Base-by-base conservation (phyloP, 2,113 vertebrate species). In the Ifrita kowaldi region DNA sequence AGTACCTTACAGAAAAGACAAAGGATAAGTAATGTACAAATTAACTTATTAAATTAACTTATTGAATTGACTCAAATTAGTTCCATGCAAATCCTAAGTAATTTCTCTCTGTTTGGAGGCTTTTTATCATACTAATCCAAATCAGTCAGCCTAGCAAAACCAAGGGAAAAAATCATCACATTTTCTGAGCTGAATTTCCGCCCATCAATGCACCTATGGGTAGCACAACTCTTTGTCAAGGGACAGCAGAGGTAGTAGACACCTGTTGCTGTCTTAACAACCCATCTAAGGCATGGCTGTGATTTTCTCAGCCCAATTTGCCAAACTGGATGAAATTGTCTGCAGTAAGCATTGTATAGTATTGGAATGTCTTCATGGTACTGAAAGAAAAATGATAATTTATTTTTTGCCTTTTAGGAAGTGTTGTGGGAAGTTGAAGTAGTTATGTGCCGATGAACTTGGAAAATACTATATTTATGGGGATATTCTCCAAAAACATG, bases 31-130 rank as follows among this genome's bases (percentile, higher is more conserved):
- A 87, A 83, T 4, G 2, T 83, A 57, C 32, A 74, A 77, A 91
- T 76, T 39, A 91, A 71, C 28, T 80, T 89, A 91, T 79, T 80
- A 87, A 70, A 80, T 91, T 83, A 67, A 71, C 19, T 83, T 78
- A 59, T 70, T 81, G 75, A 79, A 91, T 87, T 90, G 86, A 91
- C 9, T 83, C 19, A 64, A 87, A 90, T 73, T 83, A 94, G 85
- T 90, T 89, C 64, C 33, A 80, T 76, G 39, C 7, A 90, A 94
- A 95, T 42, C 16, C 15, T 53, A 74, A 90, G 35, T 55, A 71
- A 80, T 83, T 91, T 96, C 7, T 83, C 10, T 76, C 87, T 77
- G 21, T 50, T 60, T 85, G 27, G 23, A 33, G 6, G 18, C 32
- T 56, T 73, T 18, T 85, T 88, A 53, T 84, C 56, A 47, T 52